A percentile compares a stretch with the other conserved stretches of the same genome.
Evolutionary conservation across 2,888 invertebrate species (phyloP).

Genomic region (Scaptomyza parva): DNA sequence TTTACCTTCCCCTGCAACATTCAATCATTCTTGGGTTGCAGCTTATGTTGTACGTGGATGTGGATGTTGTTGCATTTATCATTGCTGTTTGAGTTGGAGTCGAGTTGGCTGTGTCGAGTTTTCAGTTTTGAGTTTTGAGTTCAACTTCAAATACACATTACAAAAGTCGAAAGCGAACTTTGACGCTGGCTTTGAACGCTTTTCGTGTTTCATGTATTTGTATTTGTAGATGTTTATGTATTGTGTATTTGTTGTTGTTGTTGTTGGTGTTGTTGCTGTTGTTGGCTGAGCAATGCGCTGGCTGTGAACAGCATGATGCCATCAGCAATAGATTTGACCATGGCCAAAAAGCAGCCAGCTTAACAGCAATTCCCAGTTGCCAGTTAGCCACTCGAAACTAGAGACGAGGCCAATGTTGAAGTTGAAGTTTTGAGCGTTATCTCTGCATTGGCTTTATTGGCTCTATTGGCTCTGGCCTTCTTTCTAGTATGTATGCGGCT

Average conservation of each 20-base stretch:
- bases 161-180: conserved; percentile 26
- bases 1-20: neutral
- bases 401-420: conserved; percentile 30
- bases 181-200: conserved; percentile 41
- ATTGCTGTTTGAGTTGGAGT: conserved; percentile 14
- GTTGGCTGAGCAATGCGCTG: conserved; percentile 42
- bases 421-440: conserved; percentile 42
- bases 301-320: conserved; percentile 77
- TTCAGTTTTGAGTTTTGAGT: conserved; percentile 12
- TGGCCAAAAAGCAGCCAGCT: conserved; percentile 41
- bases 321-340: conserved; percentile 63
- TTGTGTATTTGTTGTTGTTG: too few species aligned
- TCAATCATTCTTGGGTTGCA: neutral
- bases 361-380: conserved; percentile 5
- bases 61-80: conserved; percentile 22
- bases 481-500: conserved; percentile 56
- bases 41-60: neutral
- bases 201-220: conserved; percentile 26
- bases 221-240: conserved; percentile 8
- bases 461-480: conserved; percentile 70
- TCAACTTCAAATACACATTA: conserved; percentile 12
- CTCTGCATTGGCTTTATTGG: conserved; percentile 62
- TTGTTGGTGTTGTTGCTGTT: too few species aligned
- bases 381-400: conserved; percentile 22
- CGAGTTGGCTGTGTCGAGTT: too few species aligned